phyloP scores from a whole-genome alignment of 92 coral and sea anemone genomes.

The Heteractis magnifica region DNA sequence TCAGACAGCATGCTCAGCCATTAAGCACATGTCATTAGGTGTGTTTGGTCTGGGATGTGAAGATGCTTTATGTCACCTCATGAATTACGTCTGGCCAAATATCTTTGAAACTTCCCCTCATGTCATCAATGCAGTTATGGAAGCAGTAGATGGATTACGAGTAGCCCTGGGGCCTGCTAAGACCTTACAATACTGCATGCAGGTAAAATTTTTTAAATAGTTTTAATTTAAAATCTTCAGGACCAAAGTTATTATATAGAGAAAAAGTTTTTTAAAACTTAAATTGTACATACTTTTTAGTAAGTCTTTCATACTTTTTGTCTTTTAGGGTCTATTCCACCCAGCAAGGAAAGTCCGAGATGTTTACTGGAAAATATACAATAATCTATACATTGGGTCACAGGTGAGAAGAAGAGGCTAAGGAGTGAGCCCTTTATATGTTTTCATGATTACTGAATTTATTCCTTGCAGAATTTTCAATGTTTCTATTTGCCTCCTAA shows the following conservation, averaged over 20 bases:
- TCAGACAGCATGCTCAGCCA: constrained; percentile 98
- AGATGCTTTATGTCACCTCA: constrained; percentile 92
- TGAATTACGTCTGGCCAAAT: constrained; percentile 98
- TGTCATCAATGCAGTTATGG: constrained; percentile 95
- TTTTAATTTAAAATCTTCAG: too few species aligned
- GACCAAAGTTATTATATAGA: too few species aligned
- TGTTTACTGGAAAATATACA: constrained; percentile 98
- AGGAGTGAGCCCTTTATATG: not conserved
- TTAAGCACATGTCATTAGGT: constrained; percentile 99
- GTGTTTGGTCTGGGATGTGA: constrained; percentile 99
- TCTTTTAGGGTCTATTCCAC: constrained; percentile 86
- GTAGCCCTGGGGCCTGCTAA: constrained; percentile 94
- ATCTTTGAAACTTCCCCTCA: constrained; percentile 99
- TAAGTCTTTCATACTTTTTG: not conserved
- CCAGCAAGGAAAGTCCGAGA: constrained; percentile 99
- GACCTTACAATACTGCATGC: constrained; percentile 88
- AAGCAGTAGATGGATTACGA: constrained; percentile 93
- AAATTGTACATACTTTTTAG: too few species aligned
- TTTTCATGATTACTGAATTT: not conserved
- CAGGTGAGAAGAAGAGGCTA: constrained; percentile 58
- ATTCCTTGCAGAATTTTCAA: not conserved
- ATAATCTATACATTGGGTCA: constrained; percentile 96
- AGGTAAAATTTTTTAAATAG: constrained; percentile 44
- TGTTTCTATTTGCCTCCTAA: not conserved
- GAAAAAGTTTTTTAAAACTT: too few species aligned